phyloP scores from a whole-genome alignment of 2,113 vertebrate species.

The Spermophilus dauricus region DNA sequence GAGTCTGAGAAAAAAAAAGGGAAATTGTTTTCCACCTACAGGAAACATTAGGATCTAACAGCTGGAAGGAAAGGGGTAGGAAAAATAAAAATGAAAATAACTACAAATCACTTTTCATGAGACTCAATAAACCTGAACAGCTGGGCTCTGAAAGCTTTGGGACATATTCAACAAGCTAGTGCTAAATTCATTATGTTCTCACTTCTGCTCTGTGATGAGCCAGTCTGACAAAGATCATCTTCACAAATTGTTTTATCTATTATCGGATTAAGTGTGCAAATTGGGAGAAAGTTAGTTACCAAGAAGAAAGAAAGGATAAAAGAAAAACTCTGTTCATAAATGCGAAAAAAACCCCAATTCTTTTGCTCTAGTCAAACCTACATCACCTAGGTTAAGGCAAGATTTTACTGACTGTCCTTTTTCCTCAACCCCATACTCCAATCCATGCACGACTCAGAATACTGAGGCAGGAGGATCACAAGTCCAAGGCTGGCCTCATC shows the following conservation, averaged over 20 bases:
- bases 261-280: constrained; percentile 55
- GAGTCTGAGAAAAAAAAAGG: constrained; percentile 17
- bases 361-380: not conserved
- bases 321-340: constrained; percentile 32
- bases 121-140: constrained; percentile 58
- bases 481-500: not conserved
- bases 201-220: constrained; percentile 62
- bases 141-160: constrained; percentile 62
- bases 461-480: not conserved
- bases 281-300: constrained; percentile 1
- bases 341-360: not conserved
- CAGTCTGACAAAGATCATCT: constrained; percentile 62
- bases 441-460: not conserved
- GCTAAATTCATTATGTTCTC: constrained; percentile 55
- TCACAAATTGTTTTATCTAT: constrained; percentile 50
- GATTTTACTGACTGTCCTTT: not conserved
- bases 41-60: constrained; percentile 22
- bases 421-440: not conserved
- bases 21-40: constrained; percentile 50
- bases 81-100: constrained; percentile 68
- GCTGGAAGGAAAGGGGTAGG: constrained; percentile 7
- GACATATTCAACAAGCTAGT: constrained; percentile 43
- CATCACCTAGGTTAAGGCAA: not conserved
- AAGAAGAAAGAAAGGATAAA: not conserved
- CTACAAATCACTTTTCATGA: constrained; percentile 61